These are phyloP conservation scores for Chaenocephalus aceratus DNA, from an alignment of 2,113 vertebrate species.

Conservation along the genomic window DNA sequence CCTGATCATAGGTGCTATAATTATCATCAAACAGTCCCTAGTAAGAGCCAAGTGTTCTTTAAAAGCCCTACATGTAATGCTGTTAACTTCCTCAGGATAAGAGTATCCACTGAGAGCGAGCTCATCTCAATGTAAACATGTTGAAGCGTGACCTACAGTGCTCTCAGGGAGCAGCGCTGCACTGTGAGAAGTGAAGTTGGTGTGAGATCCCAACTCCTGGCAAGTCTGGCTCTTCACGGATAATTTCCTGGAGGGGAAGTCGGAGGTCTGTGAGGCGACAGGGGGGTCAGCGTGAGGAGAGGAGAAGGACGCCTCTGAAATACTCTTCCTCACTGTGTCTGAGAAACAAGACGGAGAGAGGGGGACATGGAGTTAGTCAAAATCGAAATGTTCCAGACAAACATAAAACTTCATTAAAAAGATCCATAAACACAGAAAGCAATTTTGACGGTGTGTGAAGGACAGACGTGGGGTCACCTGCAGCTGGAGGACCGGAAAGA, in stretches of 20 bases:
- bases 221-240: constrained; percentile 87
- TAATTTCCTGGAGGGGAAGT: constrained; percentile 69
- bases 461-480: constrained; percentile 22
- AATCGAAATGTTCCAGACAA: constrained; percentile 4
- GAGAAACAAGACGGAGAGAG: background rate
- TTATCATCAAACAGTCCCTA: background rate
- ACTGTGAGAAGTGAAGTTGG: constrained; percentile 47
- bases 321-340: constrained; percentile 87
- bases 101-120: constrained; percentile 9
- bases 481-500: constrained; percentile 26
- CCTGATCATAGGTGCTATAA: background rate
- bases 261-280: constrained; percentile 20
- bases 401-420: background rate
- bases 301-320: constrained; percentile 86
- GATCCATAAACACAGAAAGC: background rate
- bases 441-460: background rate
- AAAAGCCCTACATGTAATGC: constrained; percentile 22
- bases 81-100: constrained; percentile 23
- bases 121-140: constrained; percentile 42
- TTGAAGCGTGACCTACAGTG: constrained; percentile 57
- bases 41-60: constrained; percentile 18
- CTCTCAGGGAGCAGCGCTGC: constrained; percentile 51
- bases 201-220: constrained; percentile 81
- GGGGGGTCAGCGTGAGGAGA: constrained; percentile 79
- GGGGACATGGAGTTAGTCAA: background rate